Conservation (phyloP, 2,888 invertebrate genomes). For the Pammene fasciana region DNA sequence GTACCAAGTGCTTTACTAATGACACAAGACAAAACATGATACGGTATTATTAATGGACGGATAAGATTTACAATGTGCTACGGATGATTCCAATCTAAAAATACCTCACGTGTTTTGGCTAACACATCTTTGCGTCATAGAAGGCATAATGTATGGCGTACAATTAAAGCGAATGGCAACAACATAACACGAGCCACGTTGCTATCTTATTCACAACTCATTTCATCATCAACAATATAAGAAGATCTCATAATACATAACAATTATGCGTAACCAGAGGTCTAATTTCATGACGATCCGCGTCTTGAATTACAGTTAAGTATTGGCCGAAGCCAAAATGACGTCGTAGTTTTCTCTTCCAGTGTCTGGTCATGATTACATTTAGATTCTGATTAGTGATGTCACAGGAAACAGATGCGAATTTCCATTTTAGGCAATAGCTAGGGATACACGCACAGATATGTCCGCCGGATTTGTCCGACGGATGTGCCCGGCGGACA, state of each 20-base stretch:
- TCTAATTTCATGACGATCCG: background rate
- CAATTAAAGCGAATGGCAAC: slow-evolving; percentile 37
- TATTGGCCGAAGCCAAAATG: slow-evolving; percentile 15
- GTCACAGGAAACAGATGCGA: slow-evolving; percentile 15
- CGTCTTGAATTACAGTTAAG: background rate
- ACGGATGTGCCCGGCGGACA: too few relatives aligned
- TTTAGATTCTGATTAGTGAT: slow-evolving; percentile 29
- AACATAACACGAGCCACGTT: slow-evolving; percentile 24
- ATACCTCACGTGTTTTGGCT: slow-evolving; percentile 36
- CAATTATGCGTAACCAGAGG: background rate
- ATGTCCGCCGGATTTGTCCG: too few relatives aligned
- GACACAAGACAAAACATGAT: slow-evolving; percentile 1
- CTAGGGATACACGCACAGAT: too few relatives aligned
- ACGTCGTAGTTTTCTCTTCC: slow-evolving; percentile 36
- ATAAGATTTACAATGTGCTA: background rate
- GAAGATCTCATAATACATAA: background rate
- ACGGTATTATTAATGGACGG: slow-evolving; percentile 17
- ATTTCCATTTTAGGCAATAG: slow-evolving; percentile 21
- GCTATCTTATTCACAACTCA: background rate
- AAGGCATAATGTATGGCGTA: slow-evolving; percentile 33
- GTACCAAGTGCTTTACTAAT: too few relatives aligned
- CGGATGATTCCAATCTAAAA: slow-evolving; percentile 17
- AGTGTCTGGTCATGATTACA: slow-evolving; percentile 39
- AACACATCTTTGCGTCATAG: slow-evolving; percentile 29
- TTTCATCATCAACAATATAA: background rate